Conservation (phyloP, 2,797 vertebrate genomes). For the Dipus sagitta region DNA sequence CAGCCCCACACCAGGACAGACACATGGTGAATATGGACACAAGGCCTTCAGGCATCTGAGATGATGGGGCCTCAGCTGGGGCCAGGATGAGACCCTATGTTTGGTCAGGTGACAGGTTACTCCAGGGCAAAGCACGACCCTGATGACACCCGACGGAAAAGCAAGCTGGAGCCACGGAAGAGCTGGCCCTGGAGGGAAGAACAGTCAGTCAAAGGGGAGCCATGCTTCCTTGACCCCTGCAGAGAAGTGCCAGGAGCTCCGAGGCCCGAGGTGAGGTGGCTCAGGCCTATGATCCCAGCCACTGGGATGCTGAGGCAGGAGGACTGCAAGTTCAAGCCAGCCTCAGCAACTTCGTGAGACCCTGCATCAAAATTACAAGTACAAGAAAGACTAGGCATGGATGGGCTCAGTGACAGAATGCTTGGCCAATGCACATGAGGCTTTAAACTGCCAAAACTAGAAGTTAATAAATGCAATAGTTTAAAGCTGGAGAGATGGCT, state of each 20-base stretch:
- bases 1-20: slow-evolving; percentile 55
- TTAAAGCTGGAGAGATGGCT: too few relatives aligned
- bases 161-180: slow-evolving; percentile 94
- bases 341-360: not conserved
- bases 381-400: not conserved
- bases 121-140: slow-evolving; percentile 84
- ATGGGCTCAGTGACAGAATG: not conserved
- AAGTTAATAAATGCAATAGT: too few relatives aligned
- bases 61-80: not conserved
- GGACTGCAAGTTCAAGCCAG: not conserved
- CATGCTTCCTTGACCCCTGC: not conserved
- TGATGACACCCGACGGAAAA: slow-evolving; percentile 91
- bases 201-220: not conserved
- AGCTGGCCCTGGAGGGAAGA: slow-evolving; percentile 89
- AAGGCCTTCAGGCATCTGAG: not conserved
- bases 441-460: too few relatives aligned
- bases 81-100: not conserved
- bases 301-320: not conserved
- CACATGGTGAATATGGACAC: slow-evolving; percentile 30
- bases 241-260: not conserved
- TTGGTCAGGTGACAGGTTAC: slow-evolving; percentile 71
- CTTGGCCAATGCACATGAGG: not conserved
- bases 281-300: not conserved
- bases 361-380: not conserved
- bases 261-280: not conserved